Evolutionary conservation across 2,797 vertebrate species (phyloP).

Genomic region (Steatocranus sp.): DNA sequence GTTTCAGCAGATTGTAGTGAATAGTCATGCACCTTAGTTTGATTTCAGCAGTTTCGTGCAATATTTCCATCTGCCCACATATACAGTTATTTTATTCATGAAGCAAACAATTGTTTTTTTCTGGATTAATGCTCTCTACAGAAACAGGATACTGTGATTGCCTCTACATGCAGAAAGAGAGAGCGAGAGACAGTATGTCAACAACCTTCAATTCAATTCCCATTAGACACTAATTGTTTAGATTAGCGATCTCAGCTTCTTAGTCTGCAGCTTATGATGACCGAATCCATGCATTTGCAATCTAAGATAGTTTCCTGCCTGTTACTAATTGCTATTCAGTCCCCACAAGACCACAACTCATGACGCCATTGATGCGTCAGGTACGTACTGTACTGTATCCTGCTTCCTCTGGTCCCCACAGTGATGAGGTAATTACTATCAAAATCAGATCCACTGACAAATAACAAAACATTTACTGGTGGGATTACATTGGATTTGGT

Average conservation of each 20-base stretch:
- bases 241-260: not conserved
- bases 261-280: not conserved
- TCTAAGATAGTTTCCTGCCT: not conserved
- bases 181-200: not conserved
- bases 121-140: not conserved
- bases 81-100: not conserved
- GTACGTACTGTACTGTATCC: not conserved
- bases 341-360: not conserved
- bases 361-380: not conserved
- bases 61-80: not conserved
- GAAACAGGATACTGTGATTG: not conserved
- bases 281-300: constrained; percentile 20
- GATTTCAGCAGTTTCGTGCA: not conserved
- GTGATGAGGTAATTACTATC: not conserved
- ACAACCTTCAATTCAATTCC: not conserved
- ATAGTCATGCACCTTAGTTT: not conserved
- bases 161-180: not conserved
- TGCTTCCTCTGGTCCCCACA: not conserved
- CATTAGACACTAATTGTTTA: not conserved
- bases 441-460: not conserved
- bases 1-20: not conserved
- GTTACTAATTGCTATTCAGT: constrained; percentile 2
- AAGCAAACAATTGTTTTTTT: not conserved
- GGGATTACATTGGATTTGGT: not conserved
- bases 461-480: not conserved